These are phyloP conservation scores for Platysternon megacephalum DNA, from an alignment of 2,113 vertebrate species.

Conservation along the genomic window DNA sequence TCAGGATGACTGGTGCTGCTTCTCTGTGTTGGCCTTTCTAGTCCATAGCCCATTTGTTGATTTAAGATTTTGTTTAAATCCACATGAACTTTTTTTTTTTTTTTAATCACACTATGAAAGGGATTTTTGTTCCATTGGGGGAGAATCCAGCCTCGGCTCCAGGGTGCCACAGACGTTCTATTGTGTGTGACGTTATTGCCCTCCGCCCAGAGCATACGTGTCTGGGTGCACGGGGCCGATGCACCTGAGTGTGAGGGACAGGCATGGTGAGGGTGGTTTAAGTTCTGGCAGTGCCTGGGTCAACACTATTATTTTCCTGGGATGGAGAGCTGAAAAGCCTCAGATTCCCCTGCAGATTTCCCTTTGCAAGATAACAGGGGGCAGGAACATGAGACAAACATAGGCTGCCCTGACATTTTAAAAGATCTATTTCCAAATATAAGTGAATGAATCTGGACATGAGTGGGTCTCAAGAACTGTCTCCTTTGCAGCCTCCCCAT, in stretches of 20 bases:
- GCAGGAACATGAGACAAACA: slow-evolving; percentile 7
- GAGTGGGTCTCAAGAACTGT: fast-evolving
- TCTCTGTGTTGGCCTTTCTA: slow-evolving; percentile 9
- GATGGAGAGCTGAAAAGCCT: background rate
- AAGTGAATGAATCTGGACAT: fast-evolving
- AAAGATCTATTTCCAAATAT: background rate
- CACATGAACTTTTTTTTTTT: background rate
- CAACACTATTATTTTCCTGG: slow-evolving; percentile 32
- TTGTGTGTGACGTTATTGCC: background rate
- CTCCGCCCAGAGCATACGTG: background rate
- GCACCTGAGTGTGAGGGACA: background rate
- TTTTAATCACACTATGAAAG: background rate
- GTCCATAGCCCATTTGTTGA: slow-evolving; percentile 23
- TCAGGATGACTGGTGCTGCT: background rate
- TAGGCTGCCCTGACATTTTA: no score
- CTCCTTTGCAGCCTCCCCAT: background rate
- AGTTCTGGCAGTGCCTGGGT: background rate
- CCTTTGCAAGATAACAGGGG: background rate
- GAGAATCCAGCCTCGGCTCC: background rate
- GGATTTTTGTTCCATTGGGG: background rate
- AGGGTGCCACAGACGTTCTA: background rate
- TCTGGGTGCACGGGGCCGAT: background rate
- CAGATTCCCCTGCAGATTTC: background rate
- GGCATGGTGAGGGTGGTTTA: background rate
- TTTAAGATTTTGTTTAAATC: slow-evolving; percentile 5